Conservation (phyloP, 2,888 invertebrate genomes). For the Caenorhabditis wallacei region DNA sequence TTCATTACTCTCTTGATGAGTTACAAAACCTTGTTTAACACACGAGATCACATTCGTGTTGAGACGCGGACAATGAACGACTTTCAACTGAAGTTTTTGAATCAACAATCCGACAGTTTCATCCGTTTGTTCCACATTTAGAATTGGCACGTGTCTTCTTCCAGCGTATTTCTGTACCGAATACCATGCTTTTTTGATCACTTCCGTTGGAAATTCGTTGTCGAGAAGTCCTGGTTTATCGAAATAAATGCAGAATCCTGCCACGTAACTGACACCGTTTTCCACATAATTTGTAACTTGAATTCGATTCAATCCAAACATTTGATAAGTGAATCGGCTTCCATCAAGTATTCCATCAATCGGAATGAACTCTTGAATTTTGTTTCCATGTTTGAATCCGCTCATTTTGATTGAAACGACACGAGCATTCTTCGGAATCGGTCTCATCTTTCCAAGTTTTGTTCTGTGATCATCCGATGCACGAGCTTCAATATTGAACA, state of each 20-base stretch:
- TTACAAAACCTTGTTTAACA: not conserved
- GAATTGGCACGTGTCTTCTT: no score
- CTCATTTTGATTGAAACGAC: not conserved
- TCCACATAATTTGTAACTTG: not conserved
- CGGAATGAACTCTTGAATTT: not conserved
- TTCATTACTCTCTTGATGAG: not conserved
- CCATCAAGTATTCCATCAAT: not conserved
- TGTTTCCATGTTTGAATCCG: constrained; percentile 9
- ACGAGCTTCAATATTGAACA: not conserved
- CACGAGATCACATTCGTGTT: not conserved
- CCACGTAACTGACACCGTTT: not conserved
- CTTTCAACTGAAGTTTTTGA: no score
- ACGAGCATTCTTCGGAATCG: not conserved
- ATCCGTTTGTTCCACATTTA: no score
- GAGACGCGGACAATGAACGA: not conserved
- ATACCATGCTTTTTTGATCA: no score
- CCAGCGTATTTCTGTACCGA: no score
- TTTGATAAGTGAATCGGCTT: not conserved
- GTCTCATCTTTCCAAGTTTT: not conserved
- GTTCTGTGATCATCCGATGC: not conserved
- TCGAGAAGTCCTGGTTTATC: no score
- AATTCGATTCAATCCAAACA: not conserved
- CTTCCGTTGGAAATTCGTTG: no score
- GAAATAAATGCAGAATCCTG: constrained; percentile 11
- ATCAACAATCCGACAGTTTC: no score